A percentile compares a stretch with the other conserved stretches of the same genome.
Conservation (phyloP, 2,888 invertebrate genomes). For the Andrena haemorrhoa region DNA sequence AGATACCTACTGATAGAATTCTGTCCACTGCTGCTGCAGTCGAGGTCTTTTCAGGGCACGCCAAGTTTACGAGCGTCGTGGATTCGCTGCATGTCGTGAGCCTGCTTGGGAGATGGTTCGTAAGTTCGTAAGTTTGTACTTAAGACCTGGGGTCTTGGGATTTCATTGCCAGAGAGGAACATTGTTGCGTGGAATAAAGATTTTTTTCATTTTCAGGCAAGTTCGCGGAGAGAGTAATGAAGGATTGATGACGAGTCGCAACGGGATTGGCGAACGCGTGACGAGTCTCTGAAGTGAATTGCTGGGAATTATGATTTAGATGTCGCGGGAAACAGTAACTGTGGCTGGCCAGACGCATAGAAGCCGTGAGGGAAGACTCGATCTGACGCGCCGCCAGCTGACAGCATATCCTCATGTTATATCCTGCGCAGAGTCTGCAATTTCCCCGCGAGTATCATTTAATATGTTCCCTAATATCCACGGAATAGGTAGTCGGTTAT, state of each 20-base stretch:
- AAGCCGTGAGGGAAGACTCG: not conserved
- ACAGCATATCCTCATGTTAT: not conserved
- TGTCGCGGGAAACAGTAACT: conserved; percentile 8
- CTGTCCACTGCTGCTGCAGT: no score
- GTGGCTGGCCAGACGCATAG: not conserved
- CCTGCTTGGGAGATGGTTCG: no score
- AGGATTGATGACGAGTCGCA: not conserved
- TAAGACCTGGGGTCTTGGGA: no score
- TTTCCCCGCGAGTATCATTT: conserved; percentile 26
- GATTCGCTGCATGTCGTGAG: no score
- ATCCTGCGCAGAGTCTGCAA: conserved; percentile 13
- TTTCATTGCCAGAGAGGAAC: no score
- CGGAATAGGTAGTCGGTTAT: conserved; percentile 15
- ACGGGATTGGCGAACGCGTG: not conserved
- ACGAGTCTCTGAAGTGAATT: conserved; percentile 7
- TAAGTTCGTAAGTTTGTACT: no score
- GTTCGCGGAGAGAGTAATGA: not conserved
- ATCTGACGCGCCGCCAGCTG: conserved; percentile 3
- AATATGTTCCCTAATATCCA: conserved; percentile 17
- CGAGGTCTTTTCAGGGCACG: no score
- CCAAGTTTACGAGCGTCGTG: no score
- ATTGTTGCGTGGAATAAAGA: no score
- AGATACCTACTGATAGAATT: no score
- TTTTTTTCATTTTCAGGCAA: not conserved
- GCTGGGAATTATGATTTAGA: conserved; percentile 3